Evolutionary conservation across 2,113 vertebrate genomes (phyloP).

Genomic region (Dromiciops gliroides): DNA sequence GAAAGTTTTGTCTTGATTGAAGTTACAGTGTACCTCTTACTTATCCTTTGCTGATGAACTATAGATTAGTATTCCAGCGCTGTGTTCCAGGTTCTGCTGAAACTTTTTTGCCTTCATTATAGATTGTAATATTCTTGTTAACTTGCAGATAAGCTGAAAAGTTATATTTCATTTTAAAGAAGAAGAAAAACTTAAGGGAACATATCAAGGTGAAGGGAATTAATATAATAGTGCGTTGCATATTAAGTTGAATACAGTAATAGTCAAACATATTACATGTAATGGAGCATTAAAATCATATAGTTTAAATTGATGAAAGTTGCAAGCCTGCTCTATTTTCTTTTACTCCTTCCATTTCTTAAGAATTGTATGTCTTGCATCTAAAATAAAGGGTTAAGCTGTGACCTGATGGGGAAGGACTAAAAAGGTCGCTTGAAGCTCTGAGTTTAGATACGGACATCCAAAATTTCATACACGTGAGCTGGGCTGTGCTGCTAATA

Average conservation of each 20-base stretch:
- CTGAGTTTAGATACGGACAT: constrained; percentile 41
- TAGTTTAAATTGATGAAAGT: constrained; percentile 48
- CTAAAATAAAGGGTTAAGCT: not conserved
- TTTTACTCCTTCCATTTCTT: constrained; percentile 33
- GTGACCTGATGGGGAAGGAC: constrained; percentile 17
- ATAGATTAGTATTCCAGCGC: constrained; percentile 32
- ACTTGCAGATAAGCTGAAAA: constrained; percentile 49
- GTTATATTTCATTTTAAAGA: constrained; percentile 49
- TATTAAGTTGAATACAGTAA: constrained; percentile 51
- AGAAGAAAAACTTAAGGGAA: constrained; percentile 54
- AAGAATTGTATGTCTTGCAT: constrained; percentile 34
- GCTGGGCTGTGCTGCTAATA: not conserved
- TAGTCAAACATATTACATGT: constrained; percentile 36
- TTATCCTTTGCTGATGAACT: constrained; percentile 36
- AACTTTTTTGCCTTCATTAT: constrained; percentile 33
- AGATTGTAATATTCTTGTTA: constrained; percentile 44
- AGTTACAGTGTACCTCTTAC: constrained; percentile 33
- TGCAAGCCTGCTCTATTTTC: constrained; percentile 51
- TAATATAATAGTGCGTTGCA: not conserved
- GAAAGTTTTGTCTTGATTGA: constrained; percentile 42
- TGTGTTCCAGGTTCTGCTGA: constrained; percentile 47
- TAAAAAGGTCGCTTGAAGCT: constrained; percentile 34
- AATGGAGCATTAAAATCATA: constrained; percentile 26
- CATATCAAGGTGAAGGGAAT: constrained; percentile 37
- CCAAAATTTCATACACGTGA: not conserved